These are phyloP conservation scores for Muscicapa comitata DNA, from an alignment of 2,797 vertebrate genomes.

Conservation along the genomic window DNA sequence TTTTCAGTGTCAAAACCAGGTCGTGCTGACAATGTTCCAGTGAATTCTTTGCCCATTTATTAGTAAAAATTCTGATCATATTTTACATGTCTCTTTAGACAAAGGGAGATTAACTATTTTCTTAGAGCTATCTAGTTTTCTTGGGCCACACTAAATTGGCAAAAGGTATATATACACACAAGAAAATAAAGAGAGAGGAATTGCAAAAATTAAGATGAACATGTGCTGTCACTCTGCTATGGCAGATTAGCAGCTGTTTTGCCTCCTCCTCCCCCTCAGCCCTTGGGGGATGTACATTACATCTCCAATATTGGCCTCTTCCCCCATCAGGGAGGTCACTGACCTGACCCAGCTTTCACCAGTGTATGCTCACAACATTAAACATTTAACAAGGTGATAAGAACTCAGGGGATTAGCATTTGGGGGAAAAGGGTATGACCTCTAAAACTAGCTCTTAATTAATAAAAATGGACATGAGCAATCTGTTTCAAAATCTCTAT, in stretches of 20 bases:
- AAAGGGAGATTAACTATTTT: neutral
- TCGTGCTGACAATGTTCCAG: neutral
- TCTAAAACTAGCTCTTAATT: neutral
- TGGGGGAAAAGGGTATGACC: neutral
- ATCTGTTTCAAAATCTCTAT: neutral
- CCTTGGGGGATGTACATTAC: neutral
- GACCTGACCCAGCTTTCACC: neutral
- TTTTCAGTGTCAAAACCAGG: neutral
- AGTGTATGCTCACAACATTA: neutral
- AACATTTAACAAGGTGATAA: slow-evolving; percentile 28
- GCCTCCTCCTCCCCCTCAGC: neutral
- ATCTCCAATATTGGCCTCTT: neutral
- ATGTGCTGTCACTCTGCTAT: neutral
- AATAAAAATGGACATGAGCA: neutral
- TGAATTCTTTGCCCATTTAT: neutral
- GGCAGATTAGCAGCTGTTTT: neutral
- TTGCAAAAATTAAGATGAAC: neutral
- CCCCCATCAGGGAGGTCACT: neutral
- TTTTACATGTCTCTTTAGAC: neutral
- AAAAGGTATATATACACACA: fast-evolving
- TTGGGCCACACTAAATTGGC: neutral
- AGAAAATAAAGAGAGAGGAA: neutral
- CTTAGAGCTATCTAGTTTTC: neutral
- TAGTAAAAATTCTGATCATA: neutral
- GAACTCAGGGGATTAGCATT: neutral